These are phyloP conservation scores for Synergus laeviventris DNA, from an alignment of 2,888 invertebrate genomes.

Conservation along the genomic window DNA sequence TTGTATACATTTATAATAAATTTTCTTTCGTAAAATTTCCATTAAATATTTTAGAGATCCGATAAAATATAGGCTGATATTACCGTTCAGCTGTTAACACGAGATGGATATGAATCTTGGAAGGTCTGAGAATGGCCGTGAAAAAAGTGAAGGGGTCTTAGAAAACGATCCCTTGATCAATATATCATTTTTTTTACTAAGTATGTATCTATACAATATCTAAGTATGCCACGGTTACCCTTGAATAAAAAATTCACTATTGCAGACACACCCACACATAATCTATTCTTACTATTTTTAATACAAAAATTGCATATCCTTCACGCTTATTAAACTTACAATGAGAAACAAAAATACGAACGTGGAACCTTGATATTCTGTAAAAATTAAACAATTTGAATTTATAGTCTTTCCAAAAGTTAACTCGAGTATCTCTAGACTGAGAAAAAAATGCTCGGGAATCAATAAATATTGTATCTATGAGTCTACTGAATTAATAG, in stretches of 20 bases:
- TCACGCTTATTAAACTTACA: too few species aligned
- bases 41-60: background rate
- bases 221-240: background rate
- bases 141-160: constrained; percentile 7
- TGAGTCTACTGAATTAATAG: too few species aligned
- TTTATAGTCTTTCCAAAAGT: too few species aligned
- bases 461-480: too few species aligned
- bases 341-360: too few species aligned
- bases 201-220: background rate
- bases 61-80: background rate
- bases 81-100: background rate
- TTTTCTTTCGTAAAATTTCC: background rate
- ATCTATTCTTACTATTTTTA: background rate
- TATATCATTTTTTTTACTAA: background rate
- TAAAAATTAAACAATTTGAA: too few species aligned
- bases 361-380: too few species aligned
- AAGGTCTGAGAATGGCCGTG: background rate
- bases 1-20: too few species aligned
- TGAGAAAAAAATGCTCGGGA: too few species aligned
- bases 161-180: background rate
- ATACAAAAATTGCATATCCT: too few species aligned
- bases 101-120: background rate
- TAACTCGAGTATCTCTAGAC: too few species aligned
- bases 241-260: background rate
- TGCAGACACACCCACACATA: background rate